Conservation (phyloP, 2,797 vertebrate genomes). For the Brachyalestes nurse region DNA sequence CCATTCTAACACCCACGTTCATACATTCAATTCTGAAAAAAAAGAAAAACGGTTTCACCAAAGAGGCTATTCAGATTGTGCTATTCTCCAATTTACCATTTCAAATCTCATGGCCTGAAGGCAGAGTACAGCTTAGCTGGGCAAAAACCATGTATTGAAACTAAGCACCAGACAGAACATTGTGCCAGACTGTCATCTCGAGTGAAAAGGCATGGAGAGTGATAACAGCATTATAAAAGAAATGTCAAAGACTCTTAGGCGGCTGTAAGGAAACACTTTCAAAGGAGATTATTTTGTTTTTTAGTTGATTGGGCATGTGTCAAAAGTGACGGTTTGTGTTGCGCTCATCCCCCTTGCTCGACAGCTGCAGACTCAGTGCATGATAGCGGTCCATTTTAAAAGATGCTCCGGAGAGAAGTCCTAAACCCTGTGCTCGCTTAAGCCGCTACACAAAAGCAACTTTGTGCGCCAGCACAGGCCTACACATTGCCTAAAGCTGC, state of each 20-base stretch:
- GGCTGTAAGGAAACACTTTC: constrained; percentile 66
- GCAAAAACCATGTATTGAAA: constrained; percentile 37
- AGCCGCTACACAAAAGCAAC: not conserved
- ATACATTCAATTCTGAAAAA: not conserved
- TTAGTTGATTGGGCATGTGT: constrained; percentile 42
- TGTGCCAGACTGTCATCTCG: constrained; percentile 52
- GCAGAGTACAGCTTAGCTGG: constrained; percentile 29
- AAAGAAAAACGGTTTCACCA: not conserved
- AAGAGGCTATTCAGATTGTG: constrained; percentile 27
- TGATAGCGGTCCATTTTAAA: not conserved
- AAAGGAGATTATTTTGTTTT: constrained; percentile 69
- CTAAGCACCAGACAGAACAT: constrained; percentile 31
- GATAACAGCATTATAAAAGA: constrained; percentile 64
- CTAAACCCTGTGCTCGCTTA: constrained; percentile 1
- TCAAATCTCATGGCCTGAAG: constrained; percentile 24
- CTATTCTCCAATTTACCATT: constrained; percentile 6
- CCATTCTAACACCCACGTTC: too few species aligned
- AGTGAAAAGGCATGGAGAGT: constrained; percentile 60
- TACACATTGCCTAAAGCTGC: constrained; percentile 1
- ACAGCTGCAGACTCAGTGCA: constrained; percentile 15
- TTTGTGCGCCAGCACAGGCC: not conserved
- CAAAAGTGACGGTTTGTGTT: constrained; percentile 19
- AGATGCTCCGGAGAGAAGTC: constrained; percentile 4
- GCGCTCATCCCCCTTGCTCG: constrained; percentile 17
- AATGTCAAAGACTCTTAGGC: constrained; percentile 68